Evolutionary conservation across 1,140 invertebrate species (phyloP), one percentile per base, ranked within the genome.

Genomic region (Helicoverpa zea): DNA sequence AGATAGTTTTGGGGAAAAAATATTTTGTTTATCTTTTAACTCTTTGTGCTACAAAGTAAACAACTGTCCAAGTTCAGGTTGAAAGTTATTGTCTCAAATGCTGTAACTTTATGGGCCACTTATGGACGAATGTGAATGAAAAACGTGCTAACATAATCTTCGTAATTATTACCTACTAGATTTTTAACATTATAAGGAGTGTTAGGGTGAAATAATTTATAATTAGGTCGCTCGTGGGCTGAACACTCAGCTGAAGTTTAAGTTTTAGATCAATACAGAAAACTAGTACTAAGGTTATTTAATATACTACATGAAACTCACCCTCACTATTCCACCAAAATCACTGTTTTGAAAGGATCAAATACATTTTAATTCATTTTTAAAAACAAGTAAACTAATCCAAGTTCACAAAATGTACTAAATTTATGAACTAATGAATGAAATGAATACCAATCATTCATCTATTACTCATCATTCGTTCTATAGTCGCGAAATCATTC

Each of bases 141-240:
- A 43, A 43, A 43, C 35, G 9, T 9, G 5, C 4, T 43, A 9
- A 43, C 9, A 43, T 43, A 43, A 43, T 43, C 35, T 13, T 29
- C 0, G 12, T 0, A 59, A 47, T 7, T 16, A 43, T 43, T 64
- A 64, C 3, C 30, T n/a, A 47, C 13, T 64, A 2, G 61, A 16
- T 64, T 43, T 43, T n/a, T 10, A 18, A 43, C 12, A 49, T 4
- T 13, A 49, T n/a, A 58, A 2, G 35, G 35, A 30, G 49, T 29
- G 7, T 54, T 52, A 52, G 16, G 66, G 23, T 23, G n/a, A 73
- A 56, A 58, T 73, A 73, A 68, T 29, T 43, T 47, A 68, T 58
- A 73, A 73, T 73, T 73, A 73, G 70, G 70, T 73, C 70, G 70
- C 52, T 51, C 54, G 70, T 73, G 70, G 70, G 70, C 29, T 73